These are phyloP conservation scores for Spodoptera litura DNA, from an alignment of 1,140 invertebrate species.

Conservation along the genomic window DNA sequence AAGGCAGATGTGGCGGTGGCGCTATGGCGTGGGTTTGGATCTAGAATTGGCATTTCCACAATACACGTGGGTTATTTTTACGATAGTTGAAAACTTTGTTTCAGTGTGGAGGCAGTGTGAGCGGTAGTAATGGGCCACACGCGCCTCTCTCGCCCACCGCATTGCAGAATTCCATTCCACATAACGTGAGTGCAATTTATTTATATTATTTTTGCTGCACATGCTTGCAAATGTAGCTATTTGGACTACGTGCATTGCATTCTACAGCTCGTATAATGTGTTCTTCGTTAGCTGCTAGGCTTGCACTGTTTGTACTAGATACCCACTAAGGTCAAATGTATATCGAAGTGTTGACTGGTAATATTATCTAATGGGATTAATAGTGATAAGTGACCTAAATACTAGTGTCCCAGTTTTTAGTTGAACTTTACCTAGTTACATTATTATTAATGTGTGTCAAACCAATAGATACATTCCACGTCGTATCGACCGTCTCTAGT, in stretches of 20 bases:
- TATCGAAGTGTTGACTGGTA: not conserved
- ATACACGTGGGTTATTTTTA: constrained; percentile 58
- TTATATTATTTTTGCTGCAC: constrained; percentile 41
- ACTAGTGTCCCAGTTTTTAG: constrained; percentile 14
- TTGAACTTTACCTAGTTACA: constrained; percentile 32
- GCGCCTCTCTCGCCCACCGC: constrained; percentile 81
- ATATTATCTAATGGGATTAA: not conserved
- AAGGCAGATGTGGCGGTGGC: constrained; percentile 31
- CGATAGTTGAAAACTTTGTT: constrained; percentile 60
- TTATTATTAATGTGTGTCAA: constrained; percentile 8
- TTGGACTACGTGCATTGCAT: constrained; percentile 21
- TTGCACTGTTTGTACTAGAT: not conserved
- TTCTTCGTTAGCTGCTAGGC: constrained; percentile 8
- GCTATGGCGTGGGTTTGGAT: constrained; percentile 6
- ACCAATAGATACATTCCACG: constrained; percentile 14
- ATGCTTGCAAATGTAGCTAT: constrained; percentile 36
- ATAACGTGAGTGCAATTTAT: constrained; percentile 71
- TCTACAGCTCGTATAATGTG: constrained; percentile 3
- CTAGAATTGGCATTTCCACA: constrained; percentile 50
- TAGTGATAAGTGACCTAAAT: constrained; percentile 1
- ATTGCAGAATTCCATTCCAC: constrained; percentile 78
- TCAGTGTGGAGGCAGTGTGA: constrained; percentile 75
- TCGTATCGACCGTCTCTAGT: not conserved
- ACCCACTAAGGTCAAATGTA: too few relatives aligned
- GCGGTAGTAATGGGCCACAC: constrained; percentile 81